Conservation (phyloP, 2,113 vertebrate species). For the Protobothrops mucrosquamatus region DNA sequence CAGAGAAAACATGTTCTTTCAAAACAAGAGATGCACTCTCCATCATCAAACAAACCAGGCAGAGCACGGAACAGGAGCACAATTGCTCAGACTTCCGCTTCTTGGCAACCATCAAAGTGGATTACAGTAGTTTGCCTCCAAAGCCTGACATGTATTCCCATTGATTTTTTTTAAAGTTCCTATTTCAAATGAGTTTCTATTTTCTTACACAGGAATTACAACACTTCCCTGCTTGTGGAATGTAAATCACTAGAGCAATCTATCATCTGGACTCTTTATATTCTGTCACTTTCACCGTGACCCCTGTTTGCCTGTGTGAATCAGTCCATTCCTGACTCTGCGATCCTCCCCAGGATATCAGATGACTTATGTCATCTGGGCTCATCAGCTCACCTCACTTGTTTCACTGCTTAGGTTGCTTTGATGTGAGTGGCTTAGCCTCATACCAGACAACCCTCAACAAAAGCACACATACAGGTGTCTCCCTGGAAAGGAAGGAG, state of each 20-base stretch:
- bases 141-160: neutral
- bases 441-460: slow-evolving; percentile 26
- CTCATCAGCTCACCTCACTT: slow-evolving; percentile 16
- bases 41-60: neutral
- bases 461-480: slow-evolving; percentile 29
- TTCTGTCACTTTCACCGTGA: slow-evolving; percentile 10
- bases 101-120: neutral
- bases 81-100: neutral
- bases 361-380: slow-evolving; percentile 22
- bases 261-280: neutral
- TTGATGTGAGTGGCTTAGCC: slow-evolving; percentile 25
- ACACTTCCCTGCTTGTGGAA: neutral
- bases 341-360: neutral
- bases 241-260: neutral
- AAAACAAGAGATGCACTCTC: neutral
- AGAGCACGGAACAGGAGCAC: neutral
- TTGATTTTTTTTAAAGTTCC: neutral
- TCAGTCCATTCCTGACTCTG: neutral
- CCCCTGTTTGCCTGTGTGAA: neutral
- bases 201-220: neutral
- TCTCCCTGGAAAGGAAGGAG: neutral
- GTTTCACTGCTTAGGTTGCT: slow-evolving; percentile 15
- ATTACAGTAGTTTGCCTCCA: neutral
- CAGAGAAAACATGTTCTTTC: neutral
- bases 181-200: neutral